These are phyloP conservation scores for Pagetopsis macropterus DNA, from an alignment of 2,797 vertebrate genomes.

Conservation along the genomic window DNA sequence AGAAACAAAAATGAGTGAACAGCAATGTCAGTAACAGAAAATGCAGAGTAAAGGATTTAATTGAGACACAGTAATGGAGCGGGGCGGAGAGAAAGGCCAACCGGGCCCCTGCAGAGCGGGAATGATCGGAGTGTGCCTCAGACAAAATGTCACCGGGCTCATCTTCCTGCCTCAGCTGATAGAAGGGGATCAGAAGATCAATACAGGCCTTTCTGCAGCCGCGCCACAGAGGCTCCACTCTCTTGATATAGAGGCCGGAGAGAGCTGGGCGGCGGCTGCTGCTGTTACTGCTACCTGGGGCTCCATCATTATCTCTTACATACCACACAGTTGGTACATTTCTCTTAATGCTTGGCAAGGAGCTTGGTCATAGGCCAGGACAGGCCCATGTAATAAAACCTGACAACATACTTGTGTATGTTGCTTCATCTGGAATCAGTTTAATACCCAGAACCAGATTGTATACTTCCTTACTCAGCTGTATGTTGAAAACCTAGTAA, in stretches of 20 bases:
- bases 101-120: slow-evolving; percentile 9
- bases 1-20: neutral
- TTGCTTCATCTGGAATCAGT: neutral
- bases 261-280: slow-evolving; percentile 6
- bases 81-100: slow-evolving; percentile 8
- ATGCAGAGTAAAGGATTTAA: neutral
- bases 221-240: slow-evolving; percentile 27
- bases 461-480: neutral
- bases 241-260: slow-evolving; percentile 28
- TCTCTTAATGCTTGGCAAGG: slow-evolving; percentile 3
- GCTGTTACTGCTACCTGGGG: neutral
- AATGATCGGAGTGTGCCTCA: slow-evolving; percentile 35
- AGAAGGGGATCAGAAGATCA: slow-evolving; percentile 10
- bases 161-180: slow-evolving; percentile 64
- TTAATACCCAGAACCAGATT: neutral
- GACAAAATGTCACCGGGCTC: slow-evolving; percentile 60
- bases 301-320: neutral
- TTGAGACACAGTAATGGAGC: neutral
- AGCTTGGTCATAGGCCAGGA: neutral
- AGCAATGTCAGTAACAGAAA: neutral
- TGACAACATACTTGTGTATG: neutral
- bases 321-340: neutral
- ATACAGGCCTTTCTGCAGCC: slow-evolving; percentile 38
- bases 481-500: neutral
- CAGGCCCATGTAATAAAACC: neutral